These are phyloP conservation scores for Oncorhynchus kisutch DNA, from an alignment of 2,113 vertebrate genomes.

Conservation along the genomic window DNA sequence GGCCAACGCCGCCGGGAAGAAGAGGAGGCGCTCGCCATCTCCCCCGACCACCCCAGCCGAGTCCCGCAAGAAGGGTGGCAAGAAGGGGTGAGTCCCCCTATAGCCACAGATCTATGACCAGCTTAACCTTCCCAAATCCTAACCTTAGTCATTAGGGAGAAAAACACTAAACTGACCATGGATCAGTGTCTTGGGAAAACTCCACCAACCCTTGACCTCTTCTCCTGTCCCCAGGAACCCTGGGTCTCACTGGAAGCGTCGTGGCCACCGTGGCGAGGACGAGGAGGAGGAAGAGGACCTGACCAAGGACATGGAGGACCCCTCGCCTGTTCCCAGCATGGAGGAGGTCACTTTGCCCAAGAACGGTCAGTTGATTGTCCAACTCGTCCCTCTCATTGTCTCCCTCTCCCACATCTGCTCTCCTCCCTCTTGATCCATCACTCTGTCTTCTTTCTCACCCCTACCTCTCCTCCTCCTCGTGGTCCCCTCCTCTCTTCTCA, in stretches of 20 bases:
- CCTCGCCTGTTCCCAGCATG: conserved; percentile 91
- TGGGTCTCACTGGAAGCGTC: conserved; percentile 84
- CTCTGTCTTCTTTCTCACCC: background rate
- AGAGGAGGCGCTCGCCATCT: conserved; percentile 93
- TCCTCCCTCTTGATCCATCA: background rate
- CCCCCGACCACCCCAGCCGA: conserved; percentile 87
- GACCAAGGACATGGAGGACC: conserved; percentile 96
- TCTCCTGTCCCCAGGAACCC: conserved; percentile 75
- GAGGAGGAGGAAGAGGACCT: conserved; percentile 95
- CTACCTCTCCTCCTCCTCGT: background rate
- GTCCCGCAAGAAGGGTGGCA: conserved; percentile 91
- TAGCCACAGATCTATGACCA: too few relatives aligned
- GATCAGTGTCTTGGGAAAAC: background rate
- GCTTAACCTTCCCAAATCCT: too few relatives aligned
- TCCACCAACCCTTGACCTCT: background rate
- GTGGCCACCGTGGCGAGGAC: conserved; percentile 88
- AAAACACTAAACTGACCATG: background rate
- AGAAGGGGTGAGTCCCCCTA: conserved; percentile 84
- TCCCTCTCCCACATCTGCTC: background rate
- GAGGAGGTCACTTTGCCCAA: conserved; percentile 93
- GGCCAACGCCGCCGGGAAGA: conserved; percentile 84
- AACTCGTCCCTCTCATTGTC: background rate
- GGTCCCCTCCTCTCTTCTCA: background rate
- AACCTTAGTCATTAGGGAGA: too few relatives aligned
- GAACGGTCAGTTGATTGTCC: conserved; percentile 73